These are phyloP conservation scores for Pachydiplax longipennis DNA, from an alignment of 2,888 invertebrate species.

Conservation along the genomic window DNA sequence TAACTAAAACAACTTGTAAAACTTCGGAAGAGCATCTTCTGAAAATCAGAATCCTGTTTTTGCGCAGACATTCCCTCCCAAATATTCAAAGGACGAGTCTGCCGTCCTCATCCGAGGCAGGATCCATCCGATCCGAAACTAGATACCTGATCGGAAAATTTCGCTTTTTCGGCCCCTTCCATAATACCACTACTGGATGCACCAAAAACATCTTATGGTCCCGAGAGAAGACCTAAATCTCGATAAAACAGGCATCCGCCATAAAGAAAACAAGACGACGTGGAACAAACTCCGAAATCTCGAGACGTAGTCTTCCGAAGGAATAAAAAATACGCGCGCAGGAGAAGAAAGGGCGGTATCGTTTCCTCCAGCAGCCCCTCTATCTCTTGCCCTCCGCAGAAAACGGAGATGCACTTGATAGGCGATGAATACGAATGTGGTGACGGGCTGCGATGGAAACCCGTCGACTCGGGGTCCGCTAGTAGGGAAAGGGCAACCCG, in stretches of 20 bases:
- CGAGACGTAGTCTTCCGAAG: neutral
- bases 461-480: neutral
- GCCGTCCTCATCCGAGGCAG: neutral
- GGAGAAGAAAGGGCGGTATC: neutral
- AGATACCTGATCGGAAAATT: neutral
- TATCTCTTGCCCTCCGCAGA: neutral
- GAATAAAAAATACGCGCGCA: neutral
- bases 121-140: neutral
- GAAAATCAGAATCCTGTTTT: too few species aligned
- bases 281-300: neutral
- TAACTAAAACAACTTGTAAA: too few species aligned
- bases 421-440: conserved; percentile 13
- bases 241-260: neutral
- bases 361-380: neutral
- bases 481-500: neutral
- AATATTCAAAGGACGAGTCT: neutral
- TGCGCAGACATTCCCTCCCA: neutral
- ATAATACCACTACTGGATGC: neutral
- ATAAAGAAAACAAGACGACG: neutral
- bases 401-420: neutral
- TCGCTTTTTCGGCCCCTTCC: neutral
- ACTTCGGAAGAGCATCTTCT: too few species aligned
- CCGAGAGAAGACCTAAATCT: neutral
- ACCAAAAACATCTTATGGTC: neutral
- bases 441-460: neutral